Evolutionary conservation across 2,113 vertebrate genomes (phyloP).

Genomic region (Pseudorasbora parva): DNA sequence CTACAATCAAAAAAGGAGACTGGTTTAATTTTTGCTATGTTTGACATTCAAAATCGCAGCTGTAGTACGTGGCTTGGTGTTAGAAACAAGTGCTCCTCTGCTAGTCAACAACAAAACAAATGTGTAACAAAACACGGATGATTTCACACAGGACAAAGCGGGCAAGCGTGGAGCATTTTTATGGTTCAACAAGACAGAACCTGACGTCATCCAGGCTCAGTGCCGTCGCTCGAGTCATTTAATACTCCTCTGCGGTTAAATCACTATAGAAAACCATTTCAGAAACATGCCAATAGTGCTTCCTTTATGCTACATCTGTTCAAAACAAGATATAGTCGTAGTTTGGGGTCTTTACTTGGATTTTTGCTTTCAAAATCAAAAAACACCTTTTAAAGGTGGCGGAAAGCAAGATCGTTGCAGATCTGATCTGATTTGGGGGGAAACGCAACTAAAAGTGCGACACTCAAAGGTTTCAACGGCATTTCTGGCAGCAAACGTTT

Average conservation of each 20-base stretch:
- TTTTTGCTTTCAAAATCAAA: neutral
- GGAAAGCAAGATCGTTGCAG: neutral
- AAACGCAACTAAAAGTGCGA: neutral
- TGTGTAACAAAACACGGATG: neutral
- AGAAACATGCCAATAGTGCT: neutral
- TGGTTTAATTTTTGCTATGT: neutral
- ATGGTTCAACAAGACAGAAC: no score
- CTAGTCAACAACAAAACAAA: neutral
- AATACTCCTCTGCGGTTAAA: neutral
- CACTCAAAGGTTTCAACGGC: neutral
- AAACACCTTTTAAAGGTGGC: neutral
- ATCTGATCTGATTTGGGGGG: neutral
- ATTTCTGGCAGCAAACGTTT: neutral
- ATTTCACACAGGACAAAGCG: constrained; percentile 4
- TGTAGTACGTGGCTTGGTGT: neutral
- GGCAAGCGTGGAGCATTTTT: neutral
- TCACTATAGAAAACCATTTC: no score
- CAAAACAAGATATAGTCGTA: neutral
- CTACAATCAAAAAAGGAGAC: neutral
- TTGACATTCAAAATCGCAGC: neutral
- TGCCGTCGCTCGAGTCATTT: no score
- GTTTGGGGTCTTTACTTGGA: neutral
- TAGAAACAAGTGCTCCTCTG: neutral
- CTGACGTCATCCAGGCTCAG: no score
- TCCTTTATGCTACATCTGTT: neutral